phyloP scores from a whole-genome alignment of 1,140 invertebrate species.

The Drosophila pandora region DNA sequence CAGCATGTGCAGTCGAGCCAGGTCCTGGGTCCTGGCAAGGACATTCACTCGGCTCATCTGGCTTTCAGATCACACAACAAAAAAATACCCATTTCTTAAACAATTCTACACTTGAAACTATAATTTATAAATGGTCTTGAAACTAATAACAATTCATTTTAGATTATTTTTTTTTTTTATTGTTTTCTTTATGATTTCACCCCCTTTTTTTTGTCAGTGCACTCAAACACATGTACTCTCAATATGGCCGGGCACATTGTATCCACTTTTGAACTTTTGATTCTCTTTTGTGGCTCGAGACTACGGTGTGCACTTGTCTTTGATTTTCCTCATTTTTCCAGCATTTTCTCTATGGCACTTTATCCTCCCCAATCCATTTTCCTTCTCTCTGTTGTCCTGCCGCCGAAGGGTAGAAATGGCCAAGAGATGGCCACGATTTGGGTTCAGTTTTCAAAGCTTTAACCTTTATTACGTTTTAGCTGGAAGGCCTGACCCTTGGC shows the following conservation, averaged over 20 bases:
- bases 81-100: background rate
- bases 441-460: constrained; percentile 26
- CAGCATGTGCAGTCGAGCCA: constrained; percentile 42
- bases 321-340: constrained; percentile 47
- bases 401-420: constrained; percentile 32
- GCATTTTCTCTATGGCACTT: constrained; percentile 3
- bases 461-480: constrained; percentile 73
- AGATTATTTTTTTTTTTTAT: background rate
- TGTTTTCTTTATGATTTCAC: background rate
- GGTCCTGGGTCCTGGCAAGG: constrained; percentile 34
- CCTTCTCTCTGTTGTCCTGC: constrained; percentile 34
- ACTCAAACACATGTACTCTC: constrained; percentile 15
- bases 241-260: constrained; percentile 31
- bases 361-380: constrained; percentile 13
- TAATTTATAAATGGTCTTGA: background rate
- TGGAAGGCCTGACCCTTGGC: constrained; percentile 60
- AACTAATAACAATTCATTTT: background rate
- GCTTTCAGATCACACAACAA: constrained; percentile 10
- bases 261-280: constrained; percentile 61
- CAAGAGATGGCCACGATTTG: constrained; percentile 30
- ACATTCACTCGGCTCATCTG: constrained; percentile 37
- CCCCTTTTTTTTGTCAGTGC: constrained; percentile 7
- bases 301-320: constrained; percentile 68
- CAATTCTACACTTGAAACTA: background rate
- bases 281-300: constrained; percentile 59